phyloP scores from a whole-genome alignment of 2,888 invertebrate species.

The Colletes collaris region DNA sequence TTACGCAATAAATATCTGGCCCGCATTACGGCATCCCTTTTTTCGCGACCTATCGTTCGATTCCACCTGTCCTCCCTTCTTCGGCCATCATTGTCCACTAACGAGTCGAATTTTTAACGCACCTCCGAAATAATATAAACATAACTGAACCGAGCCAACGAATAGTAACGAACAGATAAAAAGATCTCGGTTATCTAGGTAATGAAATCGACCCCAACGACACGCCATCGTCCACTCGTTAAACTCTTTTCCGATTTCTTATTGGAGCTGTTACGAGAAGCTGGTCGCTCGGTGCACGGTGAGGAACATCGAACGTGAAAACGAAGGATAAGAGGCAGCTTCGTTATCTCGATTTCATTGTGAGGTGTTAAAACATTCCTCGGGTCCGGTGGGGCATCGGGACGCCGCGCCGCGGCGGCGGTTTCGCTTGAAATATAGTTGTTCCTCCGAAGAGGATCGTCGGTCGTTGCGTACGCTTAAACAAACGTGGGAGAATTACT shows the following conservation, averaged over 20 bases:
- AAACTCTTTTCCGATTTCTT: constrained; percentile 1
- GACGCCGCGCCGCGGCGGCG: background rate
- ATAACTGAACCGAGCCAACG: too few relatives aligned
- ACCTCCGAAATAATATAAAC: too few relatives aligned
- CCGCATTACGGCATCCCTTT: constrained; percentile 75
- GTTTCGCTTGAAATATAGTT: constrained; percentile 52
- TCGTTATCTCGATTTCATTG: constrained; percentile 44
- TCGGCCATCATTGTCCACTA: background rate
- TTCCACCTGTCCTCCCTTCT: constrained; percentile 18
- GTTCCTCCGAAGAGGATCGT: constrained; percentile 26
- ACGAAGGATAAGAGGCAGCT: background rate
- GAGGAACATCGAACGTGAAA: background rate
- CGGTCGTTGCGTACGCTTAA: constrained; percentile 27
- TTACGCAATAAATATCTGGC: constrained; percentile 79
- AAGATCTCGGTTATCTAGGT: too few relatives aligned
- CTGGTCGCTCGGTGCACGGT: constrained; percentile 11
- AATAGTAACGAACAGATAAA: too few relatives aligned
- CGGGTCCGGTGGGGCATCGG: constrained; percentile 14
- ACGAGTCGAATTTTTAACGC: too few relatives aligned
- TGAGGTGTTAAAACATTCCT: constrained; percentile 47
- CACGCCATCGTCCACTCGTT: background rate
- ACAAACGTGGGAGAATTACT: constrained; percentile 59
- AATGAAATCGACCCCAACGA: too few relatives aligned
- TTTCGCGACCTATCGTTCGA: constrained; percentile 73
- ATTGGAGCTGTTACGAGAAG: background rate